phyloP scores from a whole-genome alignment of 2,113 vertebrate genomes.

The Oriolus oriolus region DNA sequence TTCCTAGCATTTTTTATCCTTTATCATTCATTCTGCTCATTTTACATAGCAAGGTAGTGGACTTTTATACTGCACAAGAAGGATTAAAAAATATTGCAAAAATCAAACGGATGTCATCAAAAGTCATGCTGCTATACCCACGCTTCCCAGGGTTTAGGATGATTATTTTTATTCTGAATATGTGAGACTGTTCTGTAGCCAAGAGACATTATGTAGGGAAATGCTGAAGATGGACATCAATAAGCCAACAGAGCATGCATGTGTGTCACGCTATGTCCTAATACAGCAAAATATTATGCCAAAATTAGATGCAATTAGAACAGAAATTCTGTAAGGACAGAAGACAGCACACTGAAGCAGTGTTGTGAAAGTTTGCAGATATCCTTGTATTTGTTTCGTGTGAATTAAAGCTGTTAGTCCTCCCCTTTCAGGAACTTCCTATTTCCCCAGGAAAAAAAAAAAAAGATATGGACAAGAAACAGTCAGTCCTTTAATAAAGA shows the following conservation, averaged over 20 bases:
- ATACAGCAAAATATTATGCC: slow-evolving; percentile 1
- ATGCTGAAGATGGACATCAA: background rate
- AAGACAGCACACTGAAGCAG: background rate
- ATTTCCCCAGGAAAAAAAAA: background rate
- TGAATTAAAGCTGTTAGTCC: background rate
- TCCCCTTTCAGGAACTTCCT: background rate
- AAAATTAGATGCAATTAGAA: slow-evolving; percentile 8
- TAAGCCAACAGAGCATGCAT: background rate
- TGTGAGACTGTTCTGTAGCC: background rate
- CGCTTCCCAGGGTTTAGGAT: background rate
- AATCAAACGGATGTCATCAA: background rate
- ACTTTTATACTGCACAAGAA: background rate
- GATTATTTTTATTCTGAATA: background rate
- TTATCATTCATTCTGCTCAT: background rate
- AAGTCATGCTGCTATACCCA: background rate
- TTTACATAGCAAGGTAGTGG: background rate
- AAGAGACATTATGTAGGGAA: background rate
- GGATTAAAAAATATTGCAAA: background rate
- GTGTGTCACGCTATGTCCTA: background rate
- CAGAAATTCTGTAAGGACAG: background rate
- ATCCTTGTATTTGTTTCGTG: background rate
- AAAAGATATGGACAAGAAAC: background rate
- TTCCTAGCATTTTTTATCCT: background rate
- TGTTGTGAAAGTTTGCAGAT: background rate
- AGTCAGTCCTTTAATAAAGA: background rate